Evolutionary conservation across 2,113 vertebrate species (phyloP), one percentile per base, ranked within the genome.

Genomic region (Sterrhoptilus dennistouni): DNA sequence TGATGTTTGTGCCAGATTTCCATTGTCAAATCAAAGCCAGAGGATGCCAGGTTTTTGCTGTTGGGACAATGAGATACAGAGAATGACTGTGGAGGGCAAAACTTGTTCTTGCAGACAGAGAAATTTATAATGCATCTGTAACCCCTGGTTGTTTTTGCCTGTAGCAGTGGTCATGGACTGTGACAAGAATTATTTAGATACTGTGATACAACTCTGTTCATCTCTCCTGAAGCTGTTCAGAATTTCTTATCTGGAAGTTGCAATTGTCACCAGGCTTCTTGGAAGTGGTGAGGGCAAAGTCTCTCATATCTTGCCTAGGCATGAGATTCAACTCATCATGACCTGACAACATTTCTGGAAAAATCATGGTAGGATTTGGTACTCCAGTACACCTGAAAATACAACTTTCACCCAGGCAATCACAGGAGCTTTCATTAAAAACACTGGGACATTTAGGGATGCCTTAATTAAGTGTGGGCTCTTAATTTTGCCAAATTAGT

Each of bases 281-380:
- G 25, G 57, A 14, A 52, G 12, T 35, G 29, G 22, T 22, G 35
- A 75, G 38, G 60, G 9, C 8, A 53, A 72, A 49, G 15, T 1
- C 8, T 8, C 5, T 68, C 5, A 2, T 22, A 22, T 28, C 29
- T 69, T 78, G 7, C 18, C 28, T 31, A 63, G 50, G 25, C 14
- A 40, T n/a, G 47, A 27, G 4, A 40, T 52, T 80, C 9, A 77
- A 8, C 6, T 61, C 76, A 42, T 61, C 76, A 42, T 52, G 7
- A 70, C 6, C 25, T 81, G 12, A 19, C 5, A 8, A 22, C 0
- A 0, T 28, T 77, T 19, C 14, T 2, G 3, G 31, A 70, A 56
- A 14, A 5, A 14, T 35, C 18, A 17, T 27, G 7, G 5, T n/a
- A 61, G 23, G 4, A 6, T 82, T 33, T 78, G 40, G 49, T 33